Evolutionary conservation across 2,113 vertebrate species (phyloP).

Genomic region (Oryctolagus cuniculus): mOryCun1.1 NC_091435.1:57061001-57061500

Average conservation of each 20-base stretch:
- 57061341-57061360: too few relatives aligned
- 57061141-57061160: slow-evolving; percentile 17
- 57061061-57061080: not conserved
- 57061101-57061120: not conserved
- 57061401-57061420: too few relatives aligned
- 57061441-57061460: too few relatives aligned
- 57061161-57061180: not conserved
- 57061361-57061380: too few relatives aligned
- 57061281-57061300: not conserved
- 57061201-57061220: slow-evolving; percentile 22
- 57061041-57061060: not conserved
- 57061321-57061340: too few relatives aligned
- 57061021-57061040: not conserved
- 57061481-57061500: too few relatives aligned
- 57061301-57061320: not conserved
- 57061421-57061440: too few relatives aligned
- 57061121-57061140: not conserved
- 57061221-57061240: not conserved
- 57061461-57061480: too few relatives aligned
- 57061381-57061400: too few relatives aligned
- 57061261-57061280: slow-evolving; percentile 27
- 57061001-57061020: slow-evolving; percentile 11
- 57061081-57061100: not conserved
- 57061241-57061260: not conserved
- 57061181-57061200: not conserved